Base-by-base conservation (phyloP, 2,797 vertebrate genomes). In the Enteromius fasciolatus region DNA sequence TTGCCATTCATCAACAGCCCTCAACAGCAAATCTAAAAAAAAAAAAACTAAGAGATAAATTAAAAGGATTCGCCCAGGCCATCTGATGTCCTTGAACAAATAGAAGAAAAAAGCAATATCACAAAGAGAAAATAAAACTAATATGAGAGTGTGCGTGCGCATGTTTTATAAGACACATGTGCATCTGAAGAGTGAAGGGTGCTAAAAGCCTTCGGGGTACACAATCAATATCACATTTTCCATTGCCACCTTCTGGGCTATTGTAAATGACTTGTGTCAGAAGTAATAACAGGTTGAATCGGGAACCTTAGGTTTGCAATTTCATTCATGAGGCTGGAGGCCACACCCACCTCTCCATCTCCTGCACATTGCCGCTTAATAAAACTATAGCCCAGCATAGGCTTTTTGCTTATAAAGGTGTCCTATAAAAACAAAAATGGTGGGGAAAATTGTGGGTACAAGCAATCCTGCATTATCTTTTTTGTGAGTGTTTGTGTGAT, bases 181-280 rank as follows among this genome's bases (percentile, higher is more conserved):
- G 91, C 93, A 91, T 91, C 91, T 92, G 89, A 88, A 91, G 92
- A 93, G 92, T 91, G 92, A 90, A 88, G 90, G 90, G 92, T 92
- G 92, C 90, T 75, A 87, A 93, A 93, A 94, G 93, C 94, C 95
- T 92, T 91, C 89, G 89, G 94, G 94, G 93, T 92, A 91, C 91
- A 93, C 94, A 95, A 95, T 95, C 95, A 95, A 95, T 95, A 95
- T 94, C 94, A 94, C 92, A 95, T 95, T 95, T 95, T 95, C 94
- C 93, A 93, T 95, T 91, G 94, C 94, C 94, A 95, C 94, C 94
- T 95, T 94, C 93, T 92, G 93, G 92, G 94, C 93, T 92, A 93
- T 95, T 95, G 94, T 95, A 95, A 95, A 95, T 95, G 95, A 94
- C 94, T 95, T 94, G 93, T 95, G 95, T 95, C 95, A 95, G 94